A percentile compares a stretch with the other conserved stretches of the same genome.
Evolutionary conservation across 2,797 vertebrate species (phyloP).

Genomic region (Ctenopoma multispine): DNA sequence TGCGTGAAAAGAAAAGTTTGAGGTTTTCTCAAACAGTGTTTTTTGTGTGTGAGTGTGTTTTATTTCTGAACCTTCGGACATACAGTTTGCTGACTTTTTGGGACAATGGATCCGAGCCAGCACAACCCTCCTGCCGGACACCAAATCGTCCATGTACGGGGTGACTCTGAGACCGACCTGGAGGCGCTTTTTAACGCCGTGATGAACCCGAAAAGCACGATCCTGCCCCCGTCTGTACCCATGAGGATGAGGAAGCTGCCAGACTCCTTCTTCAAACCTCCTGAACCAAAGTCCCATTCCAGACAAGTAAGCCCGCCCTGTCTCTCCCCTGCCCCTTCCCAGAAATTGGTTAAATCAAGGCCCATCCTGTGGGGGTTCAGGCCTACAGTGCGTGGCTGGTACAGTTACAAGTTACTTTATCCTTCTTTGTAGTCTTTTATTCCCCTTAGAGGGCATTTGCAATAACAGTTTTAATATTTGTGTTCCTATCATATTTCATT

Average conservation of each 20-base stretch:
- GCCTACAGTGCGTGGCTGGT: constrained; percentile 23
- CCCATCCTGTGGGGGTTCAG: constrained; percentile 57
- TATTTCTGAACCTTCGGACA: constrained; percentile 35
- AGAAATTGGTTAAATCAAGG: constrained; percentile 51
- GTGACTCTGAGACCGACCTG: constrained; percentile 96
- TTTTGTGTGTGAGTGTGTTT: constrained; percentile 3
- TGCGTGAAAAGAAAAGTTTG: constrained; percentile 59
- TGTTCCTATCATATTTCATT: background rate
- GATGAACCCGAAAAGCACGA: constrained; percentile 96
- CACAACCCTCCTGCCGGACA: constrained; percentile 92
- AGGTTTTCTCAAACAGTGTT: constrained; percentile 42
- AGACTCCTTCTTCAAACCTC: constrained; percentile 98
- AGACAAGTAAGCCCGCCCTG: constrained; percentile 90
- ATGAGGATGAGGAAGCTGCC: constrained; percentile 97
- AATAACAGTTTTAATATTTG: too few species aligned
- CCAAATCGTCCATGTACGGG: constrained; percentile 95
- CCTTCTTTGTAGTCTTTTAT: background rate
- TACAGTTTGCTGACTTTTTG: constrained; percentile 48
- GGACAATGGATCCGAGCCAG: constrained; percentile 87
- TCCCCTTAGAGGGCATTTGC: too few species aligned
- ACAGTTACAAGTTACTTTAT: background rate
- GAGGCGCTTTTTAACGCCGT: constrained; percentile 98
- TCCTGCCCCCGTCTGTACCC: constrained; percentile 91
- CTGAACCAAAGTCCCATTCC: constrained; percentile 96
- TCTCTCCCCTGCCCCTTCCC: constrained; percentile 50